phyloP scores from a whole-genome alignment of 2,888 invertebrate genomes.

The Trachelus iudaicus region DNA sequence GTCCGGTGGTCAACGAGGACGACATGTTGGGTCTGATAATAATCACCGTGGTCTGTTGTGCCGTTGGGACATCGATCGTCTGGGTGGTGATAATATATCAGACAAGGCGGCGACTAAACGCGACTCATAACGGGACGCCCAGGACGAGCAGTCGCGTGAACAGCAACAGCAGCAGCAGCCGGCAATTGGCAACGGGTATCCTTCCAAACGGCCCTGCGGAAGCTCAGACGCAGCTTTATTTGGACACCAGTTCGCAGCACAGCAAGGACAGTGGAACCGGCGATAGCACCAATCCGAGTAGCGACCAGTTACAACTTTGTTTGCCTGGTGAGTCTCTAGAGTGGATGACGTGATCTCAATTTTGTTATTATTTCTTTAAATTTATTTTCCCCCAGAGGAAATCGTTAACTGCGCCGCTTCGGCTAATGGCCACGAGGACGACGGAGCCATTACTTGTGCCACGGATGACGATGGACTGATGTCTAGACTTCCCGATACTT shows the following conservation, averaged over 20 bases:
- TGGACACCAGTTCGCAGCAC: conserved; percentile 80
- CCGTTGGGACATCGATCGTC: conserved; percentile 89
- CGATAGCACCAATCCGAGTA: conserved; percentile 81
- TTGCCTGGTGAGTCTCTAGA: conserved; percentile 48
- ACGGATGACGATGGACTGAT: not conserved
- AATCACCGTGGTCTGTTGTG: conserved; percentile 90
- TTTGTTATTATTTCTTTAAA: not conserved
- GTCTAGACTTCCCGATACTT: not conserved
- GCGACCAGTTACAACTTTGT: conserved; percentile 69
- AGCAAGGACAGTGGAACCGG: conserved; percentile 86
- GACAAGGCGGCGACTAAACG: conserved; percentile 76
- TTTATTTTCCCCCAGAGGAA: conserved; percentile 41
- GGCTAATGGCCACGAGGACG: conserved; percentile 48
- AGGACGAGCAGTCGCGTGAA: conserved; percentile 65
- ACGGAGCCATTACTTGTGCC: conserved; percentile 18
- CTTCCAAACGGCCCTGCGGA: conserved; percentile 62
- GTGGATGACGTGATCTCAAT: not conserved
- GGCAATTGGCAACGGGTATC: conserved; percentile 65
- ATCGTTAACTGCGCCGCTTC: conserved; percentile 43
- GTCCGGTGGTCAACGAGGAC: conserved; percentile 73
- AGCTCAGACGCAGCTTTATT: conserved; percentile 62
- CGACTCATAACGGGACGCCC: conserved; percentile 62
- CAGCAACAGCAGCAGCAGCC: conserved; percentile 53
- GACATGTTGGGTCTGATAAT: conserved; percentile 89
- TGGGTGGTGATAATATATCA: conserved; percentile 94